Evolutionary conservation across 2,888 invertebrate genomes (phyloP), one percentile per base, ranked within the genome.

Genomic region (Bruchidius siliquastri): DNA sequence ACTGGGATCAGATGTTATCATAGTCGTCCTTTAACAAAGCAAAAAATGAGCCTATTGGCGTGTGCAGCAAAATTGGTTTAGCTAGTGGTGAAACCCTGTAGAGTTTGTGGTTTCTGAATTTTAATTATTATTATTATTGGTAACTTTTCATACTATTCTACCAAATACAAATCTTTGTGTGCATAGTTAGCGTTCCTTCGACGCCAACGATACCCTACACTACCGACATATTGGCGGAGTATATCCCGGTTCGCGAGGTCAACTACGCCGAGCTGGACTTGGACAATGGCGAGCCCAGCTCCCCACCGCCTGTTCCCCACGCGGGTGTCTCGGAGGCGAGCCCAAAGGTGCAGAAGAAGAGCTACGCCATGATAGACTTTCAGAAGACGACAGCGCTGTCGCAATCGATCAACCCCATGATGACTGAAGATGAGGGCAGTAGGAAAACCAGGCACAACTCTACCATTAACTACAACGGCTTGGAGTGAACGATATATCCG

Each of bases 321-420:
- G 18, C 49, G 8, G 49, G 49, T 1, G 10, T 1, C 49, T 1
- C 49, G 8, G 71, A 21, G 0, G 89, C 89, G 20, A 89, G 89
- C 76, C 89, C 90, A 0, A 86, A 85, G 32, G 88, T 86, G 73
- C 81, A 86, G 2, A 86, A 87, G 73, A 89, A 92, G 79, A 93
- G 94, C 71, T 97, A 97, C 84, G 95, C 95, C 10, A 94, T 94
- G 0, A 98, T 98, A 80, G 98, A 98, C 87, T 97, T 98, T 86
- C 93, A 96, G 82, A 95, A 95, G 88, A 98, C 98, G 0, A 94
- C 93, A 72, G 97, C 97, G 22, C 89, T 98, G 30, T 94, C 94
- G 21, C 92, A 92, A 83, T 94, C 95, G 30, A 93, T 93, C 49
- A 93, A 93, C 80, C 90, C 92, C 4, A 90, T 73, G 92, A 93